Base-by-base conservation (phyloP, 2,113 vertebrate species). In the Elephantulus edwardii region DNA sequence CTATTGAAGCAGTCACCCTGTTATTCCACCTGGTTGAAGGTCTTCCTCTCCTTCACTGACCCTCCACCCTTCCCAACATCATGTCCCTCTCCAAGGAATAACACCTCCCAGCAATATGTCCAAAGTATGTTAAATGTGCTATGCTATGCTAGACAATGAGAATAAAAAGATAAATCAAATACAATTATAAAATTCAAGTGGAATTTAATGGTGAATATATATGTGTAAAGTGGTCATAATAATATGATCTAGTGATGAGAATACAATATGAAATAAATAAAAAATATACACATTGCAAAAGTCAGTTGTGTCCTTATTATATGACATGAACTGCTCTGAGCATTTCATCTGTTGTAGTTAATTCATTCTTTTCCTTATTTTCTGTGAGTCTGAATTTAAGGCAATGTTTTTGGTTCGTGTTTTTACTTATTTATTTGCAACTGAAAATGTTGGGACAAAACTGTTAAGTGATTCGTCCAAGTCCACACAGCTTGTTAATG, bases 231-330 rank as follows among this genome's bases (percentile, higher is more conserved):
- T 68, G 26, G 44, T 4, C 48, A 38, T 52, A 7, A 6, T 62
- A 17, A 35, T 11, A 46, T n/a, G 40, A 5, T 0, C 17, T 19
- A 38, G 35, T n/a, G 17, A 30, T 3, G 9, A 17, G 3, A 76
- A 14, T 16, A 8, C 4, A 33, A 22, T 58, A 30, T 13, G 6
- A 40, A 74, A 24, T 6, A 3, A n/a, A 35, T 28, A 48, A 30
- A 46, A n/a, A n/a, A 33, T 9, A 4, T 5, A 6, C 11, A 2
- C 20, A 9, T 48, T 5, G 5, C 0, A 44, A 8, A 14, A 20
- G 9, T 14, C 10, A 11, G n/a, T 12, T 54, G 50, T 14, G 10
- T 26, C 22, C 13, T 71, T 12, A 71, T 16, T 74, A 2, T 38
- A 24, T 75, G 11, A 7, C 56, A 35, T 13, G 8, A 2, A 6